phyloP scores from a whole-genome alignment of 2,797 vertebrate genomes.

The Rousettus madagascariensis region DNA sequence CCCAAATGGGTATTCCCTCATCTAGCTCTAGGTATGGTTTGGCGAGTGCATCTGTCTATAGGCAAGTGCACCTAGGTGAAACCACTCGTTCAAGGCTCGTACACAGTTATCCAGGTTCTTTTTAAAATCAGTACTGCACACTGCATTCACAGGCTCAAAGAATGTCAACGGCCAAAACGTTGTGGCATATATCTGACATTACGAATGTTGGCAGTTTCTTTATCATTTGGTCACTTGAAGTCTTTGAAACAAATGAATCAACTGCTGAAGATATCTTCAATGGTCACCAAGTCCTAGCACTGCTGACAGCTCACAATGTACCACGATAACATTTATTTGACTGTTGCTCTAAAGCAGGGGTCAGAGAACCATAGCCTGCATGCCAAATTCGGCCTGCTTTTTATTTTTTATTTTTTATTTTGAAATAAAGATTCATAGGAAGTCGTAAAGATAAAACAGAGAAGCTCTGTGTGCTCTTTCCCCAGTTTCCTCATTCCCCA shows the following conservation, averaged over 20 bases:
- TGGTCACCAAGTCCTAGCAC: background rate
- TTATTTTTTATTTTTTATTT: background rate
- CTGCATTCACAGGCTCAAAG: background rate
- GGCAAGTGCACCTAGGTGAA: background rate
- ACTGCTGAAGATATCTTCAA: background rate
- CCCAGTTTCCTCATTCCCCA: background rate
- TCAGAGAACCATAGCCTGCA: background rate
- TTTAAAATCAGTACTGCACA: background rate
- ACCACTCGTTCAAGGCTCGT: background rate
- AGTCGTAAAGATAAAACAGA: background rate
- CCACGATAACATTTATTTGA: background rate
- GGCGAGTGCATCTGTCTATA: background rate
- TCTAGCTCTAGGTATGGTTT: background rate
- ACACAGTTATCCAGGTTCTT: background rate
- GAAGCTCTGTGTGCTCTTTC: background rate
- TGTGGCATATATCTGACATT: background rate
- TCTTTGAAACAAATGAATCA: background rate
- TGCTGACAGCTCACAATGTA: background rate
- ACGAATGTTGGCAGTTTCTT: background rate
- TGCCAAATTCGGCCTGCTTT: background rate
- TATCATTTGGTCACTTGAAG: background rate
- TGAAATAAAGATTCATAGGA: background rate
- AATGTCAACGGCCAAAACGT: background rate
- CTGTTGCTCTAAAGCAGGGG: background rate
- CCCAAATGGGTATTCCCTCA: background rate